These are phyloP conservation scores for Lepus europaeus DNA, from an alignment of 2,113 vertebrate species.

Conservation along the genomic window DNA sequence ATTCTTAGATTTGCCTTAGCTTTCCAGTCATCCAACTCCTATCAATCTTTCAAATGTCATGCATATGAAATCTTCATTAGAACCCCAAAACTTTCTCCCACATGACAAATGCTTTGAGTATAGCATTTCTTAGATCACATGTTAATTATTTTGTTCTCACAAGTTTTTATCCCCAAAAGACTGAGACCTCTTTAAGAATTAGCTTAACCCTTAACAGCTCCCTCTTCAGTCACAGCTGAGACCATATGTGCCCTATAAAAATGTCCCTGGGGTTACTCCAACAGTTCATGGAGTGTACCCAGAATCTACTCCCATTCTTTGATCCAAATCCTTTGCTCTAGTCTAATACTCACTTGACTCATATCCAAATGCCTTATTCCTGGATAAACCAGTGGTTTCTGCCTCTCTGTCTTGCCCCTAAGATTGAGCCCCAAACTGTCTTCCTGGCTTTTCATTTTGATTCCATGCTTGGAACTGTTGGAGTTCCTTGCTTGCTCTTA, in stretches of 20 bases:
- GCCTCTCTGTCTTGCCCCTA: neutral
- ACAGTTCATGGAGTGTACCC: conserved; percentile 60
- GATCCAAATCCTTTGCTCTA: conserved; percentile 62
- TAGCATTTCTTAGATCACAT: neutral
- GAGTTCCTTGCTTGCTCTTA: neutral
- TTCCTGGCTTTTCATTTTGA: neutral
- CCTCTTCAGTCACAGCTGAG: conserved; percentile 71
- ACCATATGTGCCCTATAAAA: conserved; percentile 78
- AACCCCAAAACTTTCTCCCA: neutral
- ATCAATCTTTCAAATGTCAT: neutral
- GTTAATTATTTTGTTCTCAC: conserved; percentile 39
- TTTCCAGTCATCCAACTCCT: neutral
- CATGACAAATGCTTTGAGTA: neutral
- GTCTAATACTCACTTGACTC: conserved; percentile 29
- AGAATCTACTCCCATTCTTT: conserved; percentile 59
- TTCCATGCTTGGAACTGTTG: neutral
- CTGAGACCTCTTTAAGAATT: conserved; percentile 34
- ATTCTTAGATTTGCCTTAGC: neutral
- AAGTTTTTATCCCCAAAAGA: conserved; percentile 56
- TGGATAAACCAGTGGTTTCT: neutral
- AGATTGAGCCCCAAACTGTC: neutral
- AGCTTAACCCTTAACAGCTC: conserved; percentile 61
- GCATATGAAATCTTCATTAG: conserved; percentile 22
- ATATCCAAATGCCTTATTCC: conserved; percentile 36
- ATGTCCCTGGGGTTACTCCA: conserved; percentile 76